These are phyloP conservation scores for Diglossa cyanea DNA, from an alignment of 2,797 vertebrate species.

Conservation along the genomic window DNA sequence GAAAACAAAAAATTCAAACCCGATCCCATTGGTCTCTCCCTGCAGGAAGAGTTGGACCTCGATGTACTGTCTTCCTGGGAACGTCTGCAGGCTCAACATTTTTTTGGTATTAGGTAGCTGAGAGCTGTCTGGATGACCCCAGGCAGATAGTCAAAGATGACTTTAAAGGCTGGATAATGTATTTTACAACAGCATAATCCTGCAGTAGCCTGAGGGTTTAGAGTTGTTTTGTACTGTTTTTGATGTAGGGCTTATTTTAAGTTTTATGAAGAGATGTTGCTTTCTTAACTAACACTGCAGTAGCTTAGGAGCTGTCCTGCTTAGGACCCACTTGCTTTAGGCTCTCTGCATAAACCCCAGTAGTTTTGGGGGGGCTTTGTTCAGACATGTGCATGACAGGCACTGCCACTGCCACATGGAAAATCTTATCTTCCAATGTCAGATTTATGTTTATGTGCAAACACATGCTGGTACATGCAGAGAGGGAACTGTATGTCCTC, in stretches of 20 bases:
- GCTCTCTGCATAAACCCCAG: neutral
- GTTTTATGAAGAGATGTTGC: constrained; percentile 44
- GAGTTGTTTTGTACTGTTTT: constrained; percentile 60
- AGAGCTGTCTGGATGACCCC: constrained; percentile 25
- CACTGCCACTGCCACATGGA: neutral
- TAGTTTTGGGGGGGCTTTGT: neutral
- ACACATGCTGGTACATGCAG: neutral
- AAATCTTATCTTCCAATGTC: neutral
- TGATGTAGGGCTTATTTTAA: constrained; percentile 64
- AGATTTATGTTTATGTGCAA: neutral
- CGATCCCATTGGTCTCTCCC: neutral
- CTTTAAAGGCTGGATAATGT: constrained; percentile 67
- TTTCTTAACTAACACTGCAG: constrained; percentile 1
- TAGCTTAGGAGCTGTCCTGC: constrained; percentile 7
- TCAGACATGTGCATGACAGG: neutral
- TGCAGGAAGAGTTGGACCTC: neutral
- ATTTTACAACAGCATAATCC: constrained; percentile 66
- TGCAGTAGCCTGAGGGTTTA: constrained; percentile 56
- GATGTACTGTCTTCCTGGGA: neutral
- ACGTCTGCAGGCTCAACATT: neutral
- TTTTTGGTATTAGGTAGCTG: neutral
- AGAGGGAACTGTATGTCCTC: neutral
- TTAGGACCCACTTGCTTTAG: neutral
- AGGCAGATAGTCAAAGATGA: constrained; percentile 55
- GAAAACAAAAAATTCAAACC: constrained; percentile 5